Evolutionary conservation across 2,888 invertebrate species (phyloP), one percentile per base, ranked within the genome.

Genomic region (Anoncus sp.): DNA sequence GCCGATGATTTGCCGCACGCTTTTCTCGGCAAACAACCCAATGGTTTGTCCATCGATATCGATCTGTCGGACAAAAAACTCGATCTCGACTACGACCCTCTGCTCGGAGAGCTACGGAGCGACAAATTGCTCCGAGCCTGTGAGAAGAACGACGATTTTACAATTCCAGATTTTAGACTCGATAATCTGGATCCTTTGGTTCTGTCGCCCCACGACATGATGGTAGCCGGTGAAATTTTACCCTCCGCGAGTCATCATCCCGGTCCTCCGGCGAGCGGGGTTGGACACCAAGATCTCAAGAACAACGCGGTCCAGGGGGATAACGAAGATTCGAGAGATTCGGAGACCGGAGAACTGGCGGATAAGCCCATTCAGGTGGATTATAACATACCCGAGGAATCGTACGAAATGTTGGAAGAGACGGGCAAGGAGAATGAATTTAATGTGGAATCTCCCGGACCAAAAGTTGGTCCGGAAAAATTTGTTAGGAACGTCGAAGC

Each of bases 171-270:
- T 14, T 89, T 90, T 24, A 87, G 85, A 45, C 76, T 90, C 47
- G 90, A 90, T 62, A 87, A 89, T 71, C 76, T 90, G 14, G 89
- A 89, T 78, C 84, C 87, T 0, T 51, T 89, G 59, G 73, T 86
- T 0, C 80, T 89, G 0, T 85, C 88, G 3, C 83, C 88, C 0
- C 88, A 88, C 14, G 87, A 87, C 53, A 88, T 89, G 87, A 87
- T 88, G 85, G 85, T 90, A 0, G 85, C 88, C 1, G 88, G 85
- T 22, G 89, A 90, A 69, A 87, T 89, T 45, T 71, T 90, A 14
- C 87, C 89, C 0, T 87, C 88, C 0, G 85, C 87, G 0, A 87
- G 84, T 62, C 78, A 67, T 10, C 85, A 86, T 4, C 57, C 77
- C 0, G 45, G n/a, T 22, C 20, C 40, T n/a, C 43, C 51, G 2